Percentiles rank a stretch among this genome's conserved stretches.
phyloP scores from a whole-genome alignment of 37 sponge, comb jelly and placozoan genomes.

The Haliclona indistincta region DNA sequence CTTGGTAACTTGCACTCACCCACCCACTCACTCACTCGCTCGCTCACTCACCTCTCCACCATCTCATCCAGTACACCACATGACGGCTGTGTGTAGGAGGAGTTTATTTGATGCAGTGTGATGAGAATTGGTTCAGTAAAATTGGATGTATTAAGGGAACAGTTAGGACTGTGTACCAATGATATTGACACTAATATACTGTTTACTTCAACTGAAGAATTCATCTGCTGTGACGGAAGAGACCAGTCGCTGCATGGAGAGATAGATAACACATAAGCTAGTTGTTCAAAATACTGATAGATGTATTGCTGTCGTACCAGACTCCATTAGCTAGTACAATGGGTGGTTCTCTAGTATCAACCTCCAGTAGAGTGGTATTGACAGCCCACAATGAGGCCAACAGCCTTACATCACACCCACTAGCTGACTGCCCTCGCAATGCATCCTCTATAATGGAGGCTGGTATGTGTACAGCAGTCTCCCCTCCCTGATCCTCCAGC shows the following conservation, averaged over 20 bases:
- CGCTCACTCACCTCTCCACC: constrained; percentile 16
- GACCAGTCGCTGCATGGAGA: constrained; percentile 32
- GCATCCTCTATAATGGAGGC: constrained; percentile 10
- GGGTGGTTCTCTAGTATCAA: background rate
- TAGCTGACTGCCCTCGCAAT: background rate
- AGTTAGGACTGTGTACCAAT: constrained; percentile 16
- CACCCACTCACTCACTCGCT: constrained; percentile 22
- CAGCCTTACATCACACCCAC: constrained; percentile 31
- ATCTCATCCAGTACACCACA: constrained; percentile 38
- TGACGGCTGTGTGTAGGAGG: background rate
- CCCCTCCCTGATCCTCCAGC: background rate
- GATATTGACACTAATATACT: constrained; percentile 48
- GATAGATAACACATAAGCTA: background rate
- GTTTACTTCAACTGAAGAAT: constrained; percentile 36
- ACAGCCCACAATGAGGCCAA: constrained; percentile 28
- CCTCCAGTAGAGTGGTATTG: constrained; percentile 3
- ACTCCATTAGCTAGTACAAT: constrained; percentile 17
- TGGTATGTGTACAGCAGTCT: constrained; percentile 21
- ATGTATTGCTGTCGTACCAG: constrained; percentile 12
- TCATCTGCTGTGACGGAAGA: no score
- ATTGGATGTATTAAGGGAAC: constrained; percentile 19
- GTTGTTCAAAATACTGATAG: background rate
- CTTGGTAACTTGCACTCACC: background rate
- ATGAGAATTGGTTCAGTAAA: constrained; percentile 46
- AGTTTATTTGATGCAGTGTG: constrained; percentile 41